Conservation (phyloP, 2,888 invertebrate species). For the Exephanes ischioxanthus region DNA sequence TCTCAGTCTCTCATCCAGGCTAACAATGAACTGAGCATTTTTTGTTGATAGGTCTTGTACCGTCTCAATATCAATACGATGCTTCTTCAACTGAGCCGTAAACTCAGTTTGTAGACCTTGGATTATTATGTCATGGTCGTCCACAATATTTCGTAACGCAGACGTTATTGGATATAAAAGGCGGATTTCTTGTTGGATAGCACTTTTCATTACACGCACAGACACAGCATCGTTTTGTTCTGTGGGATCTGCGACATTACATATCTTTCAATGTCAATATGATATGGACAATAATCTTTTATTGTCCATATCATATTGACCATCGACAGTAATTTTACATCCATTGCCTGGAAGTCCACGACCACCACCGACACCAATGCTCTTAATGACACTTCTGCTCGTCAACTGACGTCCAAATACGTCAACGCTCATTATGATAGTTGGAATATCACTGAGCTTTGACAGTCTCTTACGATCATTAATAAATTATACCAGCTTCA, state of each 20-base stretch:
- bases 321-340: slow-evolving; percentile 46
- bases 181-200: slow-evolving; percentile 30
- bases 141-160: slow-evolving; percentile 22
- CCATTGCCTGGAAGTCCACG: slow-evolving; percentile 35
- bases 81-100: background rate
- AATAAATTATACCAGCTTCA: slow-evolving; percentile 22
- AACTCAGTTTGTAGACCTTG: background rate
- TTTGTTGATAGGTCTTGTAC: background rate
- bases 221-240: slow-evolving; percentile 40
- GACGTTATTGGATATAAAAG: slow-evolving; percentile 18
- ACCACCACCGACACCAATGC: background rate
- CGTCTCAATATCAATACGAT: background rate
- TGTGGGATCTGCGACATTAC: slow-evolving; percentile 46
- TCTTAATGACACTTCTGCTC: background rate
- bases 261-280: too few species aligned
- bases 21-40: slow-evolving; percentile 1
- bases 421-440: slow-evolving; percentile 27
- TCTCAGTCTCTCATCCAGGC: slow-evolving; percentile 37
- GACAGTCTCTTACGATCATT: background rate
- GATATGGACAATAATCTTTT: too few species aligned
- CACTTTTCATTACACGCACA: slow-evolving; percentile 18
- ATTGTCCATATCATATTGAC: slow-evolving; percentile 59
- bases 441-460: background rate
- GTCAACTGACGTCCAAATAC: slow-evolving; percentile 43
- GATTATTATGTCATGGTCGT: slow-evolving; percentile 13